Evolutionary conservation across 2,888 invertebrate genomes (phyloP).

Genomic region (Oscheius sp.): DNA sequence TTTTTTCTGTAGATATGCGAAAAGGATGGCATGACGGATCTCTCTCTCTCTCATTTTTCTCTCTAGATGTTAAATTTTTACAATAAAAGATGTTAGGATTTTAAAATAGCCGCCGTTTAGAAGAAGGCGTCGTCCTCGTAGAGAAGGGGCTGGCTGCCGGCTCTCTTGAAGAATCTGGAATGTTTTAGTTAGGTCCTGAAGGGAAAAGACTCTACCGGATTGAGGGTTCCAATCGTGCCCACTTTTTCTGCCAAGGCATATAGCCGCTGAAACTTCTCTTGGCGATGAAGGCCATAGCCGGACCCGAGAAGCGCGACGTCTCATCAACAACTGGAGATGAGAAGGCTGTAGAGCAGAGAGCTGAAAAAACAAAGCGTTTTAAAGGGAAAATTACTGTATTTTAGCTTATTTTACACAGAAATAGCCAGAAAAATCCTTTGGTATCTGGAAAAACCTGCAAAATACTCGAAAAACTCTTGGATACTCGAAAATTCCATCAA

Average conservation of each 20-base stretch:
- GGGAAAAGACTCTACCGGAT: constrained; percentile 19
- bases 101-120: neutral
- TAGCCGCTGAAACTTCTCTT: constrained; percentile 19
- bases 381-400: neutral
- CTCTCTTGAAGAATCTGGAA: constrained; percentile 35
- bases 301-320: neutral
- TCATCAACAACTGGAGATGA: neutral
- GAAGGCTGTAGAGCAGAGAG: neutral
- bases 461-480: too few species aligned
- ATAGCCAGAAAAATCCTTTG: too few species aligned
- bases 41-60: too few species aligned
- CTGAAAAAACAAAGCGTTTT: neutral
- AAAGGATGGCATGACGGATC: too few species aligned
- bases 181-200: neutral
- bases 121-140: constrained; percentile 19
- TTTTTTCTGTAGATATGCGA: too few species aligned
- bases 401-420: neutral
- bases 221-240: constrained; percentile 30
- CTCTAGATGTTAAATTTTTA: too few species aligned
- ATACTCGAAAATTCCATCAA: too few species aligned
- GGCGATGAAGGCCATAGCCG: constrained; percentile 10
- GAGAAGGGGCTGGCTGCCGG: constrained; percentile 17
- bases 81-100: too few species aligned
- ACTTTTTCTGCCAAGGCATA: constrained; percentile 76
- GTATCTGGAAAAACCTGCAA: too few species aligned